Percentiles rank a stretch among this genome's conserved stretches.
These are phyloP conservation scores for Clitarchus hookeri DNA, from an alignment of 2,888 invertebrate species.

Conservation along the genomic window DNA sequence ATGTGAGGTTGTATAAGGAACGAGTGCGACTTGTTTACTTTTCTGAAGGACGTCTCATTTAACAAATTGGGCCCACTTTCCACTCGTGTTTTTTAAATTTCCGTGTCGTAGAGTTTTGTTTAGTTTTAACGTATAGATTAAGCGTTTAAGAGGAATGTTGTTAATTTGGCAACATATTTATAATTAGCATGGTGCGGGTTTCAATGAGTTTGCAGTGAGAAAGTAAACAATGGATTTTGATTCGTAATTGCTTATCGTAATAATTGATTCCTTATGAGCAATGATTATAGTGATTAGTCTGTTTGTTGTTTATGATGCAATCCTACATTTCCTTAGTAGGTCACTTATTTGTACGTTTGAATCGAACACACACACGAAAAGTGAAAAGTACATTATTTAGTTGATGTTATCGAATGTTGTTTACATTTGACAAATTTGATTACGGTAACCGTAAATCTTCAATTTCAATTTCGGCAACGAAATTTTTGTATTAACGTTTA, in stretches of 20 bases:
- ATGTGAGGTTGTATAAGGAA: constrained; percentile 32
- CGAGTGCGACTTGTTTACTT: constrained; percentile 40
- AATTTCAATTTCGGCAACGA: no score
- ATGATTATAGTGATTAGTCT: not conserved
- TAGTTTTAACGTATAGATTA: not conserved
- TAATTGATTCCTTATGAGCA: not conserved
- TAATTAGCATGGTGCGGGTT: not conserved
- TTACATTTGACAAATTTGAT: no score
- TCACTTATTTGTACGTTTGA: not conserved
- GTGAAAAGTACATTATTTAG: no score
- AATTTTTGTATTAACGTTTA: no score
- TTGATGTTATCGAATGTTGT: no score
- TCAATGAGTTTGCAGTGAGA: not conserved
- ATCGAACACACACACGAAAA: not conserved
- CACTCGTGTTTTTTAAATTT: not conserved
- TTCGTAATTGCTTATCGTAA: not conserved
- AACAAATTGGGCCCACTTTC: not conserved
- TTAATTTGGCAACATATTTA: not conserved
- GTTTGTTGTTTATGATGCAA: not conserved
- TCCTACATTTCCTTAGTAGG: not conserved
- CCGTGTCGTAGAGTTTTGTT: not conserved
- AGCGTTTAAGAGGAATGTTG: not conserved
- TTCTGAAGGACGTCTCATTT: constrained; percentile 36
- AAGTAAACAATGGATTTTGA: not conserved
- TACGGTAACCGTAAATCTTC: no score